phyloP scores from a whole-genome alignment of 1,140 invertebrate species.

The Trialeurodes vaporariorum region DNA sequence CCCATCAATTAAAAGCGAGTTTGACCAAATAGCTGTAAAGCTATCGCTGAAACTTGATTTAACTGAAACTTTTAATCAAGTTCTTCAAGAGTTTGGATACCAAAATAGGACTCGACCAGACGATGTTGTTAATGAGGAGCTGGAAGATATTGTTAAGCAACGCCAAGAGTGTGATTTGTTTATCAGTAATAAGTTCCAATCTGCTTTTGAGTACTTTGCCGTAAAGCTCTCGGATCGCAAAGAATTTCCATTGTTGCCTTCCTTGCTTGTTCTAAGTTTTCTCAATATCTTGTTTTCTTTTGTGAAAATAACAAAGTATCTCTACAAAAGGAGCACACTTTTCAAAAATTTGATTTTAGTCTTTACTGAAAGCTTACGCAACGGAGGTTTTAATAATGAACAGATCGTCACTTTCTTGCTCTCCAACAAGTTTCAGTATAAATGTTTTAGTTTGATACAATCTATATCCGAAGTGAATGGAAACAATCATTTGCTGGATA shows the following conservation, averaged over 20 bases:
- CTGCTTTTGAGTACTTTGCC: neutral
- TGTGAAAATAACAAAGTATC: neutral
- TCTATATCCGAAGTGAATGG: too few species aligned
- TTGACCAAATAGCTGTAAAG: neutral
- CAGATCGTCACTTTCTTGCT: neutral
- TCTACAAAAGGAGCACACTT: neutral
- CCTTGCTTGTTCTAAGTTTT: neutral
- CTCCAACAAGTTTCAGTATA: neutral
- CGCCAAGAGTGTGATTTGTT: neutral
- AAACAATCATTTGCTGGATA: too few species aligned
- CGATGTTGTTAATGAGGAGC: neutral
- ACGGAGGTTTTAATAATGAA: neutral
- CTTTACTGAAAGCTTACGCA: neutral
- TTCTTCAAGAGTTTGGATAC: neutral
- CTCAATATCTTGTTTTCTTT: neutral
- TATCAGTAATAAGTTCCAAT: neutral
- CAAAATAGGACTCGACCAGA: neutral
- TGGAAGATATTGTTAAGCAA: neutral
- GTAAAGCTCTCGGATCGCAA: neutral
- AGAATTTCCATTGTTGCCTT: neutral
- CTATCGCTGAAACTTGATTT: neutral
- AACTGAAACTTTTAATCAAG: neutral
- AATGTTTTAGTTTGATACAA: too few species aligned
- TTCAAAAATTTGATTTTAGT: neutral
- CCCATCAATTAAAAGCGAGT: neutral